These are phyloP conservation scores for Mesoclemmys tuberculata DNA, from an alignment of 2,113 vertebrate genomes.

Conservation along the genomic window DNA sequence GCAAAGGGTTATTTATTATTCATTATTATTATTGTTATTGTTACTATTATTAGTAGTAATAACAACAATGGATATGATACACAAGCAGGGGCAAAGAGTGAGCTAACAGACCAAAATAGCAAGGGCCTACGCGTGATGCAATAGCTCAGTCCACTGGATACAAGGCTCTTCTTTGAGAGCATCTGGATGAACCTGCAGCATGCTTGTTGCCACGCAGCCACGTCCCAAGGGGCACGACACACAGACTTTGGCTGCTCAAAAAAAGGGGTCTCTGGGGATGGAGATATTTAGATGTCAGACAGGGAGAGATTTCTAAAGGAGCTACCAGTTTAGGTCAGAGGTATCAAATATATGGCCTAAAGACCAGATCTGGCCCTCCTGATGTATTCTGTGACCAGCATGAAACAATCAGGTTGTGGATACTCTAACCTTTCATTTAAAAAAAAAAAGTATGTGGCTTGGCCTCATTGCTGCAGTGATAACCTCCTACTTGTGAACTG, in stretches of 20 bases:
- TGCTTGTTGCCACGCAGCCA: fast-evolving
- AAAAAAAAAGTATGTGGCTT: neutral
- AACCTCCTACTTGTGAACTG: neutral
- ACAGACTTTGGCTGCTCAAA: fast-evolving
- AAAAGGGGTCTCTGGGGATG: neutral
- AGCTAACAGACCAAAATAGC: neutral
- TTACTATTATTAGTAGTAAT: neutral
- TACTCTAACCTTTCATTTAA: neutral
- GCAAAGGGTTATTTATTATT: neutral
- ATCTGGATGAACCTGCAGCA: neutral
- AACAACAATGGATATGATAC: neutral
- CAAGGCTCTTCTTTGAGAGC: neutral
- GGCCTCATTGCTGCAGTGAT: neutral
- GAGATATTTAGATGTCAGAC: fast-evolving
- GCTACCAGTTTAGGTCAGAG: fast-evolving
- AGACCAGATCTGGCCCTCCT: neutral
- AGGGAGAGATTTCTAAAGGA: neutral
- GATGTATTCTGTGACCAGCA: neutral
- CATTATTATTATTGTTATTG: no score
- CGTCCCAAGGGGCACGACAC: neutral
- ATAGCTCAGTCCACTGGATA: neutral
- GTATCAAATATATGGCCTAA: fast-evolving
- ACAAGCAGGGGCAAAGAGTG: neutral
- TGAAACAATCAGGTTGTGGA: neutral
- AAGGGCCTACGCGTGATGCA: neutral